phyloP scores from a whole-genome alignment of 2,113 vertebrate genomes.

The Piaya cayana region DNA sequence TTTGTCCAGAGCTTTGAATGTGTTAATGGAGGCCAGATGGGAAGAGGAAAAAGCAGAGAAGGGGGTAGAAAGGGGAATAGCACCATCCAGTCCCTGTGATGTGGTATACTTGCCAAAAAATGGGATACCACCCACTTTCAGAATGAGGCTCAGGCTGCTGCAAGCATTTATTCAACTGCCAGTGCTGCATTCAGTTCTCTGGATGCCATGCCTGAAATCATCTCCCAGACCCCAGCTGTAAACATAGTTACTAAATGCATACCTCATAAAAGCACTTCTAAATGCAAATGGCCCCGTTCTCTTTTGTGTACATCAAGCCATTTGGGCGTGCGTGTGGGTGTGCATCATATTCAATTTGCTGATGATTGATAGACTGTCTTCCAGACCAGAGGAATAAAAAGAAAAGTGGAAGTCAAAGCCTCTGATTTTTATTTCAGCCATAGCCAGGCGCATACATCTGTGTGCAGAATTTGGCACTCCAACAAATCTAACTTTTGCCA shows the following conservation, averaged over 20 bases:
- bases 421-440: constrained; percentile 71
- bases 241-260: constrained; percentile 27
- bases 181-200: background rate
- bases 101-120: background rate
- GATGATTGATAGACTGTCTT: constrained; percentile 35
- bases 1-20: background rate
- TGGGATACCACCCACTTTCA: background rate
- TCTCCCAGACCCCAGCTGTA: constrained; percentile 27
- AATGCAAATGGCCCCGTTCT: background rate
- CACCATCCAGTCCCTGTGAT: background rate
- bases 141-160: background rate
- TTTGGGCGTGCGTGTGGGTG: background rate
- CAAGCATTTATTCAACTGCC: background rate
- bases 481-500: constrained; percentile 49
- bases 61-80: background rate
- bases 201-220: background rate
- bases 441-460: constrained; percentile 66
- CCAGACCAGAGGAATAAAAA: constrained; percentile 44
- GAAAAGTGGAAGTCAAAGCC: constrained; percentile 68
- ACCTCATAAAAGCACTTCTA: constrained; percentile 44
- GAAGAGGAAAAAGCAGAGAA: background rate
- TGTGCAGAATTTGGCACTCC: constrained; percentile 44
- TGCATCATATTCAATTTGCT: constrained; percentile 4
- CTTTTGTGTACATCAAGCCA: constrained; percentile 20
- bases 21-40: background rate